Evolutionary conservation across 2,113 vertebrate species (phyloP).

Genomic region (Chiloscyllium plagiosum): DNA sequence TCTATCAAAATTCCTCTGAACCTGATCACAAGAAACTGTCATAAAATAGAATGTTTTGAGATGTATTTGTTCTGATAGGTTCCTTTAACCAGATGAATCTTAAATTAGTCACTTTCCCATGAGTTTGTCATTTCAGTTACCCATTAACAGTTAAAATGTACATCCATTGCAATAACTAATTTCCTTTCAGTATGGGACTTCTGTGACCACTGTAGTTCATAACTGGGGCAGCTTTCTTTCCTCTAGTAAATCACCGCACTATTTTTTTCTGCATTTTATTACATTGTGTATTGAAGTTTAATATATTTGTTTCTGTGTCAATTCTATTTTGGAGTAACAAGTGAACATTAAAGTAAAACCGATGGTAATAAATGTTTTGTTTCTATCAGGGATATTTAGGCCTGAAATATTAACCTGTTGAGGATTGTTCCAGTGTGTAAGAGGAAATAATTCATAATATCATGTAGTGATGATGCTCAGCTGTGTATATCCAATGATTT

Average conservation of each 20-base stretch:
- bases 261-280: not conserved
- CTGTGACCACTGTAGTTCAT: not conserved
- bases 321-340: not conserved
- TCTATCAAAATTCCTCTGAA: not conserved
- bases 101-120: not conserved
- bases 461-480: not conserved
- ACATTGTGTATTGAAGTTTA: not conserved
- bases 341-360: not conserved
- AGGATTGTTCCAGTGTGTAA: not conserved
- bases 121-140: not conserved
- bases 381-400: not conserved
- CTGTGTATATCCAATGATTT: not conserved
- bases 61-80: not conserved
- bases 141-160: not conserved
- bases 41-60: too few species aligned
- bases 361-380: not conserved
- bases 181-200: not conserved
- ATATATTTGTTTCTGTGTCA: slow-evolving; percentile 1
- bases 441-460: not conserved
- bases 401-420: not conserved
- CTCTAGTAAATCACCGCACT: not conserved
- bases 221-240: too few species aligned
- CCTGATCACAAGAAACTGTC: not conserved
- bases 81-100: not conserved
- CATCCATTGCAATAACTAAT: not conserved